Percentiles rank a stretch among this genome's conserved stretches.
Conservation (phyloP, 2,113 vertebrate species). For the Cryptotis parvus region DNA sequence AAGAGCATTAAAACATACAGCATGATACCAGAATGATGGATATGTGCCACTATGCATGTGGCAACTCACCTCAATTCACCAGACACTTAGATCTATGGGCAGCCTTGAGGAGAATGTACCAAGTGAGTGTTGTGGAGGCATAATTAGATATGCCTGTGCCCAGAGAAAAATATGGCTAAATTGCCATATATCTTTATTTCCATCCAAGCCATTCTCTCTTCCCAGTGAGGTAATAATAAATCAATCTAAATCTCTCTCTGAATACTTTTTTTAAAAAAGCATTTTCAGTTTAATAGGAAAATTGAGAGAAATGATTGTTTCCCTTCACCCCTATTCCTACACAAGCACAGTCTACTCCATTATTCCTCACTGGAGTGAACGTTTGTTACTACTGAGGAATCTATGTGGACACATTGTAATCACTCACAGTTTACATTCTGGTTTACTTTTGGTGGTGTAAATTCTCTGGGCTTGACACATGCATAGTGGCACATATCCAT, state of each 20-base stretch:
- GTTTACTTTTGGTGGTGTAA: neutral
- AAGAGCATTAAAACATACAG: neutral
- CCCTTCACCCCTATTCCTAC: too few species aligned
- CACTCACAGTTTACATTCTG: neutral
- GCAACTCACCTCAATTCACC: slow-evolving; percentile 25
- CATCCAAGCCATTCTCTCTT: neutral
- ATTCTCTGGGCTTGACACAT: neutral
- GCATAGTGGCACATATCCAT: neutral
- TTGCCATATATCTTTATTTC: neutral
- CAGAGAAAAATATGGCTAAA: neutral
- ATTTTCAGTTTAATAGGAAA: neutral
- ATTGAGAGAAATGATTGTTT: neutral
- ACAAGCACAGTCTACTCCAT: too few species aligned
- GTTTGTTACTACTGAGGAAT: neutral
- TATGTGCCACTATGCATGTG: neutral
- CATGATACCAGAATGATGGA: neutral
- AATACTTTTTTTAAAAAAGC: neutral
- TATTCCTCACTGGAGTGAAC: neutral
- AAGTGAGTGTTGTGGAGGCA: neutral
- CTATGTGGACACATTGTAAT: neutral
- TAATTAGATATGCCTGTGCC: neutral
- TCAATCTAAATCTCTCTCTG: neutral
- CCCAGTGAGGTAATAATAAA: neutral
- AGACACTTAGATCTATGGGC: slow-evolving; percentile 4
- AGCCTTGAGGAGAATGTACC: neutral